Conservation (phyloP, 1,140 invertebrate species). For the Whitmania pigra region DNA sequence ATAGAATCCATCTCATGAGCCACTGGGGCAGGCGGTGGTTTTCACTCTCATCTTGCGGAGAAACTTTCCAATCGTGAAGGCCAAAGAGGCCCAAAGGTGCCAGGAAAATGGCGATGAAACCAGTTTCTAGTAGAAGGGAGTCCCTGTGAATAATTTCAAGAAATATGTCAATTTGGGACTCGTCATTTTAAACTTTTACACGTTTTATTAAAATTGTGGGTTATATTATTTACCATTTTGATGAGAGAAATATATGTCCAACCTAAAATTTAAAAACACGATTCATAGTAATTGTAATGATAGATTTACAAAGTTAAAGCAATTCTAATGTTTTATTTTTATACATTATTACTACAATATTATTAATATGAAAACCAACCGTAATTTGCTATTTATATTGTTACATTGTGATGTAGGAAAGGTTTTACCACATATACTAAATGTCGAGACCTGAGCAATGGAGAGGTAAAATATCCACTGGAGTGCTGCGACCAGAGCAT, state of each 20-base stretch:
- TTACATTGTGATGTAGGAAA: neutral
- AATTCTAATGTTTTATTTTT: no score
- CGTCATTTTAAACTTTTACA: no score
- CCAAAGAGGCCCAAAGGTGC: constrained; percentile 48
- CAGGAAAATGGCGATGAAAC: constrained; percentile 58
- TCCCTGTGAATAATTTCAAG: constrained; percentile 49
- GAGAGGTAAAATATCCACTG: constrained; percentile 65
- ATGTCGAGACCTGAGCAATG: constrained; percentile 51
- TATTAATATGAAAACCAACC: neutral
- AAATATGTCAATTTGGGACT: no score
- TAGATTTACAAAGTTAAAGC: neutral
- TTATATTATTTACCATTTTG: constrained; percentile 1
- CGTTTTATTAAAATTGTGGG: no score
- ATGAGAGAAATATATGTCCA: constrained; percentile 4
- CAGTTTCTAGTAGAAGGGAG: constrained; percentile 60
- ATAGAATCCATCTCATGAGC: constrained; percentile 63
- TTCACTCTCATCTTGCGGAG: constrained; percentile 23
- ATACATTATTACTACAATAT: no score
- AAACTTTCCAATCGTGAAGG: neutral
- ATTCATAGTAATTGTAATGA: neutral
- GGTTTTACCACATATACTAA: no score
- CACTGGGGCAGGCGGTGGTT: constrained; percentile 51
- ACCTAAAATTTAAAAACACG: constrained; percentile 1
- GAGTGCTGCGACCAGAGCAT: constrained; percentile 46
- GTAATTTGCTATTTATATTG: neutral